These are phyloP conservation scores for Pleuronectes platessa DNA, from an alignment of 2,113 vertebrate genomes.

Conservation along the genomic window DNA sequence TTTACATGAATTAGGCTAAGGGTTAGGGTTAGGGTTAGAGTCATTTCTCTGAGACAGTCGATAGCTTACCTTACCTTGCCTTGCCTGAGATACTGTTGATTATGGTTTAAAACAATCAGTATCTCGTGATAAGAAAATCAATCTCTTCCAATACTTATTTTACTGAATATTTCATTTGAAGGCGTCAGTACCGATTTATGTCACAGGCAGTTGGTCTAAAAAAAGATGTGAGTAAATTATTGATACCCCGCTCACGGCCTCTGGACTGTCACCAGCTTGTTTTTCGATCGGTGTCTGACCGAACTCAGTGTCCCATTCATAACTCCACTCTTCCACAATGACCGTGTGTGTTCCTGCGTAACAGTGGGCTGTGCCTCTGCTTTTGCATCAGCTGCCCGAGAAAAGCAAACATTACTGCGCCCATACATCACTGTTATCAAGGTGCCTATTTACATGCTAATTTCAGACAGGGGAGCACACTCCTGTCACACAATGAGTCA, in stretches of 20 bases:
- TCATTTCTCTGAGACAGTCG: too few species aligned
- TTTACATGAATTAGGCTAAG: too few species aligned
- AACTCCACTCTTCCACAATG: neutral
- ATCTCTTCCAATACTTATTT: neutral
- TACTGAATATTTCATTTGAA: neutral
- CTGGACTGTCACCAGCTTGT: neutral
- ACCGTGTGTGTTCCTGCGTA: neutral
- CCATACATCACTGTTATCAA: conserved; percentile 42
- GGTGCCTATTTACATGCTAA: conserved; percentile 55
- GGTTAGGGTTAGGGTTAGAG: too few species aligned
- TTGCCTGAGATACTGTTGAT: too few species aligned
- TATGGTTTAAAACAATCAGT: too few species aligned
- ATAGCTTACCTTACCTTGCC: too few species aligned
- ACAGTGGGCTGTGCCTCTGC: neutral
- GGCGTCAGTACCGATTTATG: too few species aligned
- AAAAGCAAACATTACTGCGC: conserved; percentile 15
- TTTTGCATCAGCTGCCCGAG: conserved; percentile 12
- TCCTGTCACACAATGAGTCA: conserved; percentile 30
- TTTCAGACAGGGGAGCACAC: conserved; percentile 31
- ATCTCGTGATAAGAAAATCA: too few species aligned
- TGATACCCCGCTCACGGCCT: neutral
- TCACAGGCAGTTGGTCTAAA: neutral
- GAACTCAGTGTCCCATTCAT: neutral
- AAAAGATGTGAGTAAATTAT: conserved; percentile 1
- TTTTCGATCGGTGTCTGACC: neutral